Conservation (phyloP, 2,888 invertebrate species). For the Pyrrhosoma nymphula region DNA sequence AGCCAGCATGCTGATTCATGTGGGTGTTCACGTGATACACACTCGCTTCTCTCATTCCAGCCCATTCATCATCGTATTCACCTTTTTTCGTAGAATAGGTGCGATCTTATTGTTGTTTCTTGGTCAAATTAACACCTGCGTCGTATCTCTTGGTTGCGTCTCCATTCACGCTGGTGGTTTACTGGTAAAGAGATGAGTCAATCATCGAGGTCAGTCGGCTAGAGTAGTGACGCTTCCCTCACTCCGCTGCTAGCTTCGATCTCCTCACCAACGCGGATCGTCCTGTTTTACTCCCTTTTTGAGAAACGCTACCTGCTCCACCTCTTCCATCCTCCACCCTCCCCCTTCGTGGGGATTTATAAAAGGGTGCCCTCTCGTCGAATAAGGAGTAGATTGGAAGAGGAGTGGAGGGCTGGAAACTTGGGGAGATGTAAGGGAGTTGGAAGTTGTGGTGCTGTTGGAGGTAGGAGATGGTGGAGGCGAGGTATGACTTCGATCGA, state of each 20-base stretch:
- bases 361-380: not conserved
- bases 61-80: too few species aligned
- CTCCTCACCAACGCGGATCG: not conserved
- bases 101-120: too few species aligned
- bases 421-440: not conserved
- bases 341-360: not conserved
- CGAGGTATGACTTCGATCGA: not conserved
- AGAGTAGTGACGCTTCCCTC: not conserved
- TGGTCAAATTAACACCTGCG: too few species aligned
- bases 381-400: not conserved
- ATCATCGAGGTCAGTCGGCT: not conserved
- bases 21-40: too few species aligned
- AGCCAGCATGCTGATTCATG: too few species aligned
- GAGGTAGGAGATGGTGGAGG: not conserved
- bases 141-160: too few species aligned
- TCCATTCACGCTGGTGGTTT: too few species aligned
- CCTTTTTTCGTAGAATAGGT: too few species aligned
- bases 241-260: not conserved
- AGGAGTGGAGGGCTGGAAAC: not conserved
- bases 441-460: not conserved
- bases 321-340: not conserved
- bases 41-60: too few species aligned
- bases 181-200: too few species aligned
- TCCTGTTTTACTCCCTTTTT: not conserved
- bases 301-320: not conserved